phyloP scores from a whole-genome alignment of 2,797 vertebrate species.

The Megaceryle alcyon region DNA sequence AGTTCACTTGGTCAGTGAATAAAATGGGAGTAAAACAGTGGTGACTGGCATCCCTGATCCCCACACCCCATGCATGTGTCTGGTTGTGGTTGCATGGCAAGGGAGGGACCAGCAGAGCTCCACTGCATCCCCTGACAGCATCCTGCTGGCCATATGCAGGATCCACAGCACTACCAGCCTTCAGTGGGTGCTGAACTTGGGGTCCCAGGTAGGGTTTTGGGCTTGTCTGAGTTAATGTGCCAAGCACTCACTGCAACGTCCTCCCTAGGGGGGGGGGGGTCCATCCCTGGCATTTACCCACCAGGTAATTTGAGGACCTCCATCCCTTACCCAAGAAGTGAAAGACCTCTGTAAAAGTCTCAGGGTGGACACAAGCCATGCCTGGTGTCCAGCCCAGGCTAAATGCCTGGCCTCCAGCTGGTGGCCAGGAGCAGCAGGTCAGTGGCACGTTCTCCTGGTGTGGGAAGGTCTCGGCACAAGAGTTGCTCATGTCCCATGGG shows the following conservation, averaged over 20 bases:
- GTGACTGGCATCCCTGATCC: neutral
- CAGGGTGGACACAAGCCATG: neutral
- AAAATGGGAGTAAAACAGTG: neutral
- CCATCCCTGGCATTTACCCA: neutral
- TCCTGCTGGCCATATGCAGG: neutral
- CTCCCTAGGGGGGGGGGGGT: neutral
- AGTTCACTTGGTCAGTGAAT: neutral
- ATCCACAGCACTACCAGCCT: neutral
- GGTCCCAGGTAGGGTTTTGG: neutral
- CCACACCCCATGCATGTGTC: neutral
- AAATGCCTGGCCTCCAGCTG: neutral
- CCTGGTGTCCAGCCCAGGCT: neutral
- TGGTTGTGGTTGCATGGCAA: fast-evolving
- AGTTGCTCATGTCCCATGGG: neutral
- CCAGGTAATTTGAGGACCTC: neutral
- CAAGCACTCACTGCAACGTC: neutral
- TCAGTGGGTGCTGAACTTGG: fast-evolving
- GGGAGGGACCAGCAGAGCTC: neutral
- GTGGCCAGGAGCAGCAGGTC: neutral
- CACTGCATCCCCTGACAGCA: neutral
- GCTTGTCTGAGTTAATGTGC: fast-evolving
- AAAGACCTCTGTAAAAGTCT: neutral
- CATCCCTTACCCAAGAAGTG: neutral
- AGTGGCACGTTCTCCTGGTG: neutral
- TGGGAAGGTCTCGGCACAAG: fast-evolving